phyloP scores from a whole-genome alignment of 2,113 vertebrate species.

The Callaeas wilsoni region DNA sequence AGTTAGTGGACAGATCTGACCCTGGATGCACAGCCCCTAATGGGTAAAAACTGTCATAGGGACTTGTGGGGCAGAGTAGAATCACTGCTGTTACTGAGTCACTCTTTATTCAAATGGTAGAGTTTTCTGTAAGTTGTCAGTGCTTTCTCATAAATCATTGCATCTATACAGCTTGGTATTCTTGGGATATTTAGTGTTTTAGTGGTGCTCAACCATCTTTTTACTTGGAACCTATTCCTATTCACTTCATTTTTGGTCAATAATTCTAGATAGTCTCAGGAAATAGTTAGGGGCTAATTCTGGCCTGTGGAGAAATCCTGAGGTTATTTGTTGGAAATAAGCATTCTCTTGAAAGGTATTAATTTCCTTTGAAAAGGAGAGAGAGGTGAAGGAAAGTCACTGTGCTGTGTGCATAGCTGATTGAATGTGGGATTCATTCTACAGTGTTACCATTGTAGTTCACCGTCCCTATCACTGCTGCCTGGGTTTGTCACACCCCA shows the following conservation, averaged over 20 bases:
- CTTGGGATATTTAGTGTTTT: background rate
- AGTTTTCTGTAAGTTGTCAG: background rate
- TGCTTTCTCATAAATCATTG: background rate
- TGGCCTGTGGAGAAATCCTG: background rate
- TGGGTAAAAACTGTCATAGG: background rate
- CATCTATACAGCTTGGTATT: background rate
- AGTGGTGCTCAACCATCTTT: background rate
- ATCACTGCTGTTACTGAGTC: background rate
- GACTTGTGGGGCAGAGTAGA: background rate
- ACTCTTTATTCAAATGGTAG: background rate
- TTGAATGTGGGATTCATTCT: background rate
- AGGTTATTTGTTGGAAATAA: background rate
- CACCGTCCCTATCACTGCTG: background rate
- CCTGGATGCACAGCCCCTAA: background rate
- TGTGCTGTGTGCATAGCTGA: background rate
- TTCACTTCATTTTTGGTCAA: background rate
- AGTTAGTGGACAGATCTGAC: background rate
- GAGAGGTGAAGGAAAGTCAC: background rate
- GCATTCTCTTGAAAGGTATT: background rate
- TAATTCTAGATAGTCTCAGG: background rate
- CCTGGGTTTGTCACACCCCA: background rate
- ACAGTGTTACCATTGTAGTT: background rate
- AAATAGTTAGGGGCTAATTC: background rate
- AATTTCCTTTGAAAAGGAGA: background rate
- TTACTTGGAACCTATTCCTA: background rate